Conservation (phyloP, 2,797 vertebrate species). For the Halcyon leucocephala region DNA sequence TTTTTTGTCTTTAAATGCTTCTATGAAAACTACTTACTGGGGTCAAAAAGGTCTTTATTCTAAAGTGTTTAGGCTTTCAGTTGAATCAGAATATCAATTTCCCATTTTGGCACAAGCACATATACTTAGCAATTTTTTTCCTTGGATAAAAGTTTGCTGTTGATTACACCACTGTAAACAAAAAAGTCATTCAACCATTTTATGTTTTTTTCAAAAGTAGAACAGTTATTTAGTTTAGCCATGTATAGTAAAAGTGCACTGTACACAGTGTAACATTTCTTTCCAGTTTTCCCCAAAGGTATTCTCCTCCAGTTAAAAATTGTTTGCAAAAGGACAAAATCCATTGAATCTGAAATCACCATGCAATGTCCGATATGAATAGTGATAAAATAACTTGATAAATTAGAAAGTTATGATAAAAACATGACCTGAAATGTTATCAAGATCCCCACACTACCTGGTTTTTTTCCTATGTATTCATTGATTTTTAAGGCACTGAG, state of each 20-base stretch:
- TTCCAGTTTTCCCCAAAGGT: constrained; percentile 1
- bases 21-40: not conserved
- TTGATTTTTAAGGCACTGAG: constrained; percentile 74
- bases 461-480: constrained; percentile 12
- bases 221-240: not conserved
- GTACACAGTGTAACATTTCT: not conserved
- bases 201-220: not conserved
- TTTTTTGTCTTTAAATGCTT: constrained; percentile 1
- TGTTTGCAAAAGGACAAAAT: constrained; percentile 49
- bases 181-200: not conserved
- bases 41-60: not conserved
- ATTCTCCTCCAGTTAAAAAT: constrained; percentile 44
- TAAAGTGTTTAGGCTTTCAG: not conserved
- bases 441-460: constrained; percentile 27
- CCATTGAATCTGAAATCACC: constrained; percentile 48
- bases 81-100: constrained; percentile 5
- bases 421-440: constrained; percentile 61
- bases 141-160: not conserved
- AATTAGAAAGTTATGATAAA: constrained; percentile 71
- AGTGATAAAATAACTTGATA: constrained; percentile 68
- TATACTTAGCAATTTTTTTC: not conserved
- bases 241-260: not conserved
- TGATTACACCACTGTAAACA: not conserved
- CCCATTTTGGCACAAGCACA: not conserved
- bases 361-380: constrained; percentile 34